Evolutionary conservation across 2,888 invertebrate genomes (phyloP).

Genomic region (Liodrosophila aerea): DNA sequence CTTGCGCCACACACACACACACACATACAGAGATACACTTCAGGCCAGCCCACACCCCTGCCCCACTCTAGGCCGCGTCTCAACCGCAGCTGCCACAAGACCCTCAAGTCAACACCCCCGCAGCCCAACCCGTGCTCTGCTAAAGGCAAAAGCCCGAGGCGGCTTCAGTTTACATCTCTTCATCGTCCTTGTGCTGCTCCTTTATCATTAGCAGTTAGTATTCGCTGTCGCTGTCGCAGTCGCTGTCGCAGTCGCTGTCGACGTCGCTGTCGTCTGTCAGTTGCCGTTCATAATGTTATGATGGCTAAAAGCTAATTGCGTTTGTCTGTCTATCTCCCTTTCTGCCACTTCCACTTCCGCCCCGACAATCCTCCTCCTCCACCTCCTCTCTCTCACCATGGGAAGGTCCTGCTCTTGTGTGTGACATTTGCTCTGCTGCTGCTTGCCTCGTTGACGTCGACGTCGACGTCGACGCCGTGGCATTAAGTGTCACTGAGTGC

Average conservation of each 20-base stretch:
- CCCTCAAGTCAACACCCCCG: not conserved
- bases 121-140: not conserved
- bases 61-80: slow-evolving; percentile 2
- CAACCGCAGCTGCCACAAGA: slow-evolving; percentile 20
- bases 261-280: slow-evolving; percentile 52
- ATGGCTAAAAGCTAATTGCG: slow-evolving; percentile 78
- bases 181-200: slow-evolving; percentile 29
- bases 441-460: slow-evolving; percentile 22
- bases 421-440: slow-evolving; percentile 36
- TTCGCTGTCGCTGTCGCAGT: slow-evolving; percentile 16
- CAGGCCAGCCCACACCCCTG: no score
- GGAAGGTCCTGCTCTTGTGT: slow-evolving; percentile 18
- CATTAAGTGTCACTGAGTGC: slow-evolving; percentile 75
- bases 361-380: not conserved
- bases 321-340: slow-evolving; percentile 61
- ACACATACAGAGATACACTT: no score
- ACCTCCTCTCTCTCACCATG: slow-evolving; percentile 1
- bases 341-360: not conserved
- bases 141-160: slow-evolving; percentile 26
- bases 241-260: slow-evolving; percentile 15
- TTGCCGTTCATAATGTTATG: slow-evolving; percentile 74
- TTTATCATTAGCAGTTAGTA: slow-evolving; percentile 70
- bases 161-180: slow-evolving; percentile 41
- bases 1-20: not conserved
- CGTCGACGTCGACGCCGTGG: slow-evolving; percentile 31